Conservation (phyloP, 2,888 invertebrate genomes). For the Chaitophorus viminalis region DNA sequence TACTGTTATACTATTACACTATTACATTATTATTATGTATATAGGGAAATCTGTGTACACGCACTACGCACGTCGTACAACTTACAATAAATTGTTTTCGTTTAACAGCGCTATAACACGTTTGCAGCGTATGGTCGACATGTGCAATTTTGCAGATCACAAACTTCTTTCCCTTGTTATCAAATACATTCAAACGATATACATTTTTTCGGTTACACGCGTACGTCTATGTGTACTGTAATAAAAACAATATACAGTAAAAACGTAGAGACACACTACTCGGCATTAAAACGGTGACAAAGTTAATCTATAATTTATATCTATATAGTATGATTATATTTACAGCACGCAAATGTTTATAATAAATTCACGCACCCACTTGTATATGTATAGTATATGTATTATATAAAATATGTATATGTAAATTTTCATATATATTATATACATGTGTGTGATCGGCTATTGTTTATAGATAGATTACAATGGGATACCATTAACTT, state of each 20-base stretch:
- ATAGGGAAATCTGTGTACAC: neutral
- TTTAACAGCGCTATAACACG: conserved; percentile 11
- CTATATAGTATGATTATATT: conserved; percentile 13
- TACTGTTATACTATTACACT: neutral
- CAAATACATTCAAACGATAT: too few species aligned
- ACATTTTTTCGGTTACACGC: neutral
- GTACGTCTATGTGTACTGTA: neutral
- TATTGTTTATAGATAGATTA: conserved; percentile 34
- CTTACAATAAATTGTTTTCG: neutral
- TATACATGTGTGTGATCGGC: neutral
- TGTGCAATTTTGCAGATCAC: neutral
- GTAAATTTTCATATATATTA: neutral
- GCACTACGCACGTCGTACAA: neutral
- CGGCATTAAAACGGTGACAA: conserved; percentile 8
- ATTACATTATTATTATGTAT: neutral
- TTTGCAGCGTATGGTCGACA: neutral
- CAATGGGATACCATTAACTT: conserved; percentile 15
- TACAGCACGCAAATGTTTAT: too few species aligned
- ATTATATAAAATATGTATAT: too few species aligned
- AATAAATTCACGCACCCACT: neutral
- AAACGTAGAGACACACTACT: neutral
- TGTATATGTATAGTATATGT: too few species aligned
- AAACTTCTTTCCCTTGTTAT: conserved; percentile 6
- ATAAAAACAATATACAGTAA: neutral
- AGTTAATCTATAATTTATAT: too few species aligned